A percentile compares a stretch with the other conserved stretches of the same genome.
phyloP scores from a whole-genome alignment of 2,797 vertebrate species.

The Cuniculus paca region DNA sequence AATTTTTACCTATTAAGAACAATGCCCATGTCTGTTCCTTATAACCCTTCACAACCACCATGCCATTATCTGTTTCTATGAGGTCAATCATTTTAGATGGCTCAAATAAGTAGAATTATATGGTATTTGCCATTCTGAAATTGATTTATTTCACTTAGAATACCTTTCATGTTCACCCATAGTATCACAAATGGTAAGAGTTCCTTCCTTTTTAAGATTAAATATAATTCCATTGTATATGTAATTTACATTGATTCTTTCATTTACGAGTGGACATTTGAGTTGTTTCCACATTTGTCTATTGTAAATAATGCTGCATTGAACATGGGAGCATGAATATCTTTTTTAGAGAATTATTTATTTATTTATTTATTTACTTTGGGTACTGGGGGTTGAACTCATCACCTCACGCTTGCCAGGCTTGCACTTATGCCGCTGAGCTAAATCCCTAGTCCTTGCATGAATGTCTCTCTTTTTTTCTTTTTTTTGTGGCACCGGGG shows the following conservation, averaged over 20 bases:
- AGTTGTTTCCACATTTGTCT: neutral
- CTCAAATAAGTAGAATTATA: neutral
- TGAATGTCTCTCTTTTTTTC: too few relatives aligned
- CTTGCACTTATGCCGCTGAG: too few relatives aligned
- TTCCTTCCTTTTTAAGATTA: neutral
- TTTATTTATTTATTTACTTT: too few relatives aligned
- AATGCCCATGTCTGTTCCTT: neutral
- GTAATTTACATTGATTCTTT: neutral
- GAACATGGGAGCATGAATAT: neutral
- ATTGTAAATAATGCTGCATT: neutral
- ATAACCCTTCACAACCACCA: fast-evolving
- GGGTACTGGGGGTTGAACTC: too few relatives aligned
- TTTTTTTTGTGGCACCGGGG: too few relatives aligned
- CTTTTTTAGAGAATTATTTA: too few relatives aligned
- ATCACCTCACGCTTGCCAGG: too few relatives aligned
- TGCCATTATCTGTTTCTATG: neutral
- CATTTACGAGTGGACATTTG: neutral
- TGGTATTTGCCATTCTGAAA: neutral
- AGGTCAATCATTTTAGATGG: neutral
- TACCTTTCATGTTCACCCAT: neutral
- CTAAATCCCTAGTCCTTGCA: too few relatives aligned
- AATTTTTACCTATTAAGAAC: neutral
- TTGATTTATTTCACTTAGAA: neutral
- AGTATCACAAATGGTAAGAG: neutral
- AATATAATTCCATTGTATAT: neutral